phyloP scores from a whole-genome alignment of 1,140 invertebrate genomes.

The Leptinotarsa lineolata region DNA sequence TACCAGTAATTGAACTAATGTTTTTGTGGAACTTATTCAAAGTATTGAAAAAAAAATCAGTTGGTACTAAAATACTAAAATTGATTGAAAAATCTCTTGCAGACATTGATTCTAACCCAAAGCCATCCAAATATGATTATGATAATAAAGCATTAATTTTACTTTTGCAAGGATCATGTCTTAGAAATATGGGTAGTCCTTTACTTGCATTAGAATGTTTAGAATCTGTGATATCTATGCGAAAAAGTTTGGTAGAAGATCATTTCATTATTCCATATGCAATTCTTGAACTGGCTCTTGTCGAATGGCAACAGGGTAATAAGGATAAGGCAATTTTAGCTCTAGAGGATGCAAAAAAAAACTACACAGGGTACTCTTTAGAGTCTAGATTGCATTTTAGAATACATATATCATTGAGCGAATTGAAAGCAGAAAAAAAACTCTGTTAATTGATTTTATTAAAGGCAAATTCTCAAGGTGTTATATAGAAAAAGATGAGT shows the following conservation, averaged over 20 bases:
- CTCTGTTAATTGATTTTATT: too few species aligned
- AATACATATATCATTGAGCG: constrained; percentile 78
- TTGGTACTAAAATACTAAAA: constrained; percentile 73
- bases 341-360: constrained; percentile 77
- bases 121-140: constrained; percentile 64
- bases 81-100: constrained; percentile 70
- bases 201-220: constrained; percentile 79
- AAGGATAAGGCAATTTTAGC: constrained; percentile 69
- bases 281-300: constrained; percentile 81
- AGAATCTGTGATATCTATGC: constrained; percentile 68
- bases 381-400: constrained; percentile 92
- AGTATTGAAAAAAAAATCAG: constrained; percentile 72
- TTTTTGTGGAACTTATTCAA: constrained; percentile 95
- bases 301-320: constrained; percentile 72
- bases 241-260: constrained; percentile 82
- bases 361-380: constrained; percentile 86
- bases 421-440: constrained; percentile 48
- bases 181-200: constrained; percentile 73
- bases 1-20: constrained; percentile 87
- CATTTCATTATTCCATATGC: constrained; percentile 86
- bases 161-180: constrained; percentile 82
- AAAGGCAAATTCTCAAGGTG: too few species aligned
- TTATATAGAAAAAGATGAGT: too few species aligned
- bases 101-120: constrained; percentile 42
- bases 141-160: constrained; percentile 81